A percentile compares a stretch with the other conserved stretches of the same genome.
phyloP scores from a whole-genome alignment of 2,888 invertebrate genomes.

The Oligia latruncula region DNA sequence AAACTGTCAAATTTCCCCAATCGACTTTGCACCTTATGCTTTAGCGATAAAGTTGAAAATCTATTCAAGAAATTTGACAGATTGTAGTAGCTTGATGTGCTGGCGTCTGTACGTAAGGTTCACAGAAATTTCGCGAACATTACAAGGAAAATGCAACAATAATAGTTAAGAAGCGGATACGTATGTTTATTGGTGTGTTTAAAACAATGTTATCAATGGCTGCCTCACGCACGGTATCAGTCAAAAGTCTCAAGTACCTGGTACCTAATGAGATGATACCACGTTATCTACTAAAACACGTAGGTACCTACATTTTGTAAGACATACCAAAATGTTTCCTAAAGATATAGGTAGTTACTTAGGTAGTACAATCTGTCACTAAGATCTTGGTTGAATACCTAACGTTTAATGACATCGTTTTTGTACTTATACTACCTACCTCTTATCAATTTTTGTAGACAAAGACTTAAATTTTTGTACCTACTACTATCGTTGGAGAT shows the following conservation, averaged over 20 bases:
- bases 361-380: neutral
- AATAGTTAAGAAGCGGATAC: conserved; percentile 22
- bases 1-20: too few species aligned
- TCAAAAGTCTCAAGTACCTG: conserved; percentile 43
- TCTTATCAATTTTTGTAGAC: conserved; percentile 17
- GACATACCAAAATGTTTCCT: conserved; percentile 17
- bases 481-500: conserved; percentile 7
- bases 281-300: conserved; percentile 55
- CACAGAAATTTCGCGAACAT: conserved; percentile 28
- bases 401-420: conserved; percentile 22
- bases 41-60: too few species aligned
- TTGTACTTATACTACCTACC: neutral
- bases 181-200: conserved; percentile 35
- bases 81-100: too few species aligned
- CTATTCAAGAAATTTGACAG: too few species aligned
- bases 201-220: conserved; percentile 59
- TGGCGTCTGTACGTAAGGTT: neutral
- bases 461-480: conserved; percentile 22
- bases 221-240: conserved; percentile 63
- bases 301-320: conserved; percentile 56
- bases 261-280: conserved; percentile 61
- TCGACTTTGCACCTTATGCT: too few species aligned
- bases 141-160: conserved; percentile 16
- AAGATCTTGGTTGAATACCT: conserved; percentile 2
- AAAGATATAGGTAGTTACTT: neutral